Percentiles rank a stretch among this genome's conserved stretches.
Evolutionary conservation across 2,797 vertebrate species (phyloP).

Genomic region (Helarctos malayanus): DNA sequence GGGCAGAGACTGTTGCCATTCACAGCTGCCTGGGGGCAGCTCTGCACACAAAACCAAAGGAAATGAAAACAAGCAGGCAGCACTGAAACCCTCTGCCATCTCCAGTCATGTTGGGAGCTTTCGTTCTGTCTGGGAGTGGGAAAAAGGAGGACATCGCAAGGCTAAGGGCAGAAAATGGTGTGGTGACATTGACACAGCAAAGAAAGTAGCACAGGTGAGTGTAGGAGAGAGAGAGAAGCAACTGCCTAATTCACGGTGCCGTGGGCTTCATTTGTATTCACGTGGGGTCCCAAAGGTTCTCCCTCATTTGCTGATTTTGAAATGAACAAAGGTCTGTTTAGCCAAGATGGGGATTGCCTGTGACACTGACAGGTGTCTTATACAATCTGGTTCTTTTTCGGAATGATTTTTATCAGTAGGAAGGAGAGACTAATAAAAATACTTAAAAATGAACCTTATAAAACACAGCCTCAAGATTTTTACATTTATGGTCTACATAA

Average conservation of each 20-base stretch:
- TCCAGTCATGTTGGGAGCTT: accelerated
- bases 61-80: neutral
- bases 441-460: neutral
- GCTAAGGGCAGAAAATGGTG: accelerated
- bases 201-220: accelerated
- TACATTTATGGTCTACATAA: neutral
- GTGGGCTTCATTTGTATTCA: accelerated
- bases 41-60: accelerated
- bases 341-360: too few relatives aligned
- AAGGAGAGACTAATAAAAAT: neutral
- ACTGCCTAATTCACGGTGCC: accelerated
- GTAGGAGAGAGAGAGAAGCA: too few relatives aligned
- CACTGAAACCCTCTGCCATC: accelerated
- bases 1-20: accelerated
- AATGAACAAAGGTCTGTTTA: neutral
- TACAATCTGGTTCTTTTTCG: neutral
- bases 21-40: accelerated
- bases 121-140: neutral
- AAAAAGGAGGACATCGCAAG: accelerated
- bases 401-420: too few relatives aligned
- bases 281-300: too few relatives aligned
- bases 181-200: accelerated
- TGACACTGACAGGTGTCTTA: accelerated
- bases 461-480: neutral
- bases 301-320: too few relatives aligned